Evolutionary conservation across 2,113 vertebrate species (phyloP).

Genomic region (Oophaga pumilio): DNA sequence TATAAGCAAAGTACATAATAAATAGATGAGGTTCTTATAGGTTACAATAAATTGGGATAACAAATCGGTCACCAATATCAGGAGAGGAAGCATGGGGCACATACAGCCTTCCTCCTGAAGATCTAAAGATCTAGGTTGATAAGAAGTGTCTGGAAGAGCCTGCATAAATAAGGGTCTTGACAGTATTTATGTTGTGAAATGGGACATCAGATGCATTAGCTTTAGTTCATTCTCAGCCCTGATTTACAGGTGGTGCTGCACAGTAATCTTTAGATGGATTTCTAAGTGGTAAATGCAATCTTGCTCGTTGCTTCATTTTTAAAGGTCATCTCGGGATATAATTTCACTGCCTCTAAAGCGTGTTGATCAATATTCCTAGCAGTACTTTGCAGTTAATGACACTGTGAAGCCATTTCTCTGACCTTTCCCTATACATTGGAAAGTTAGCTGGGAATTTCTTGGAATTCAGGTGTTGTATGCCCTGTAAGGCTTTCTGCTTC

Average conservation of each 20-base stretch:
- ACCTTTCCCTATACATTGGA: slow-evolving; percentile 33
- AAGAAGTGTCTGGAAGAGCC: neutral
- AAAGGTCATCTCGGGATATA: slow-evolving; percentile 54
- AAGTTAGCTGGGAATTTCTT: slow-evolving; percentile 28
- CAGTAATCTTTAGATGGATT: slow-evolving; percentile 43
- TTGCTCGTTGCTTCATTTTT: slow-evolving; percentile 48
- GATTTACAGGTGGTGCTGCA: slow-evolving; percentile 18
- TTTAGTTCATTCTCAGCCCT: slow-evolving; percentile 15
- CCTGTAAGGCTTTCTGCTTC: neutral
- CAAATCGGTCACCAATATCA: neutral
- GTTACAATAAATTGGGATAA: neutral
- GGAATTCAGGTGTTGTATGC: slow-evolving; percentile 19
- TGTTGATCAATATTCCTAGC: slow-evolving; percentile 55
- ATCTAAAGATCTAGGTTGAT: neutral
- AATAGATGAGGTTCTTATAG: no score
- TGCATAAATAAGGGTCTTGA: slow-evolving; percentile 20
- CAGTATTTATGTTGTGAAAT: slow-evolving; percentile 36
- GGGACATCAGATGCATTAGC: slow-evolving; percentile 25
- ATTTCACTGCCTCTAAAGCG: slow-evolving; percentile 54
- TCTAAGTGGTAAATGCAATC: slow-evolving; percentile 41
- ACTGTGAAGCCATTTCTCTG: slow-evolving; percentile 19
- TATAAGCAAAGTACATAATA: no score
- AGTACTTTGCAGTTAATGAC: slow-evolving; percentile 49
- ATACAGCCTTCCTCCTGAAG: neutral
- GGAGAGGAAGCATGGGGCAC: neutral